These are phyloP conservation scores for Chascanopsetta lugubris DNA, from an alignment of 2,113 vertebrate species.

Conservation along the genomic window DNA sequence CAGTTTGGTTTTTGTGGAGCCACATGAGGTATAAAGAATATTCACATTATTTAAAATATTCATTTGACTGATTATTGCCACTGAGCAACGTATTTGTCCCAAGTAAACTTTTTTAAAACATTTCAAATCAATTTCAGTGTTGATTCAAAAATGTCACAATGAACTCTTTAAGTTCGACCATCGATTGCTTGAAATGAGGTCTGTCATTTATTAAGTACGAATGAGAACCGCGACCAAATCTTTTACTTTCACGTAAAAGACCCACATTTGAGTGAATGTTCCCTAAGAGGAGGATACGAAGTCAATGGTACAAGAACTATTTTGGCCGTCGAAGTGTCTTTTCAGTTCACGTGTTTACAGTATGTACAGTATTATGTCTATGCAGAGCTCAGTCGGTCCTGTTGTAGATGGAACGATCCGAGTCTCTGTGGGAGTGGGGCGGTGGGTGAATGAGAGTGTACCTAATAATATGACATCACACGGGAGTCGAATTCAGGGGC, in stretches of 20 bases:
- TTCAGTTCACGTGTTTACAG: background rate
- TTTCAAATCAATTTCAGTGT: background rate
- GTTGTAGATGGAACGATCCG: background rate
- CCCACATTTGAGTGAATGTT: background rate
- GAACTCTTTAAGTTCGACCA: background rate
- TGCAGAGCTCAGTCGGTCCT: background rate
- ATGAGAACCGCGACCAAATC: background rate
- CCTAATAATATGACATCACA: constrained; percentile 1
- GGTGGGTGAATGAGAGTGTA: background rate
- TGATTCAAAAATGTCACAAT: too few species aligned
- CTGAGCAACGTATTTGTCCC: background rate
- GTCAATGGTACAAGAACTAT: background rate
- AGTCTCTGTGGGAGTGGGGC: background rate
- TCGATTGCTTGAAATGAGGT: background rate
- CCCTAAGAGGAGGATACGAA: background rate
- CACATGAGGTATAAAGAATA: too few species aligned
- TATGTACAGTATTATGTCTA: background rate
- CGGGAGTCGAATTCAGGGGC: too few species aligned
- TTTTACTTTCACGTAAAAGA: background rate
- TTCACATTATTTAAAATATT: too few species aligned
- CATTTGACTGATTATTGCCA: too few species aligned
- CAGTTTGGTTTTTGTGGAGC: too few species aligned
- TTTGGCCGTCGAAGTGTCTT: background rate
- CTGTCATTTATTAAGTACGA: background rate
- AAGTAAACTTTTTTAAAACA: background rate